These are phyloP conservation scores for Gymnorhina tibicen DNA, from an alignment of 2,113 vertebrate genomes.

Conservation along the genomic window DNA sequence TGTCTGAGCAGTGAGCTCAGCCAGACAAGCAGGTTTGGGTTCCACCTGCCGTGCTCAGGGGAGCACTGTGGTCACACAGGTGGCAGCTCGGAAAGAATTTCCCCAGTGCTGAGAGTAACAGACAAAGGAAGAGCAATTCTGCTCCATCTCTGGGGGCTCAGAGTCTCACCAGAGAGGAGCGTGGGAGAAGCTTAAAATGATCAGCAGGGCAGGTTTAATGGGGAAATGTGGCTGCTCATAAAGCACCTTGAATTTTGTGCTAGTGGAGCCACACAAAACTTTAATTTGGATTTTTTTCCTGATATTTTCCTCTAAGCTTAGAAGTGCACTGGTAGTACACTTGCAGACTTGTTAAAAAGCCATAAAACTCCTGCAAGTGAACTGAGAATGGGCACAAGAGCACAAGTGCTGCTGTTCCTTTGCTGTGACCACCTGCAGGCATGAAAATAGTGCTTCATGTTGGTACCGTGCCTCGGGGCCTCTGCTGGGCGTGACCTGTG, in stretches of 20 bases:
- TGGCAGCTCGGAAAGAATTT: not conserved
- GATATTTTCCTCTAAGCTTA: not conserved
- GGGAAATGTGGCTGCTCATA: not conserved
- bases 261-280: not conserved
- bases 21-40: not conserved
- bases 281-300: not conserved
- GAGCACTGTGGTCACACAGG: not conserved
- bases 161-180: not conserved
- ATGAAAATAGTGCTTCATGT: slow-evolving; percentile 56
- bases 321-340: fast-evolving
- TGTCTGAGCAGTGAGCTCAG: not conserved
- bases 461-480: slow-evolving; percentile 12
- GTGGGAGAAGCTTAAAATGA: not conserved
- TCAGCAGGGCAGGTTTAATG: not conserved
- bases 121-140: not conserved
- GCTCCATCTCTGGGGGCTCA: not conserved
- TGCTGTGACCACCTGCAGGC: not conserved
- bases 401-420: fast-evolving
- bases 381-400: not conserved
- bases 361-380: not conserved
- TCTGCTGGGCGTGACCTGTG: not conserved
- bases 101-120: not conserved
- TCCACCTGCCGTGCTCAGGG: not conserved
- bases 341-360: not conserved
- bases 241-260: not conserved